Conservation (phyloP, 2,113 vertebrate genomes). For the Oostethus manadensis region DNA sequence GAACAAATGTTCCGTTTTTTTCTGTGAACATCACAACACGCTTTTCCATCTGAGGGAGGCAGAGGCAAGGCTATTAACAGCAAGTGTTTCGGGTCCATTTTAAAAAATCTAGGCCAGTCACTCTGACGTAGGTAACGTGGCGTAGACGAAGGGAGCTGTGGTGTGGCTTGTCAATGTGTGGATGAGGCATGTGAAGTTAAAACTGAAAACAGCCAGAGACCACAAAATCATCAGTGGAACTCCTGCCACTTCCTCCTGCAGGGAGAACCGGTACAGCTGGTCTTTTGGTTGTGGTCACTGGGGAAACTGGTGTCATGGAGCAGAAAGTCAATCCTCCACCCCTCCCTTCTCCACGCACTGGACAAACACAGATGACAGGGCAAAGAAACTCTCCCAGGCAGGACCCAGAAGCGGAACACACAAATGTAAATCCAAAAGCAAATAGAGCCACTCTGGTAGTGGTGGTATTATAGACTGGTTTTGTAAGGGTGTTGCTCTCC, state of each 20-base stretch:
- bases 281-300: conserved; percentile 23
- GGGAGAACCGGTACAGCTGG: conserved; percentile 19
- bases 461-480: conserved; percentile 12
- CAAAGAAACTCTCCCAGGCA: conserved; percentile 18
- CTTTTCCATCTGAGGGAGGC: conserved; percentile 40
- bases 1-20: conserved; percentile 5
- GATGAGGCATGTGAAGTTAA: too few relatives aligned
- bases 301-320: conserved; percentile 23
- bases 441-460: conserved; percentile 13
- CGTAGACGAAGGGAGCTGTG: conserved; percentile 24
- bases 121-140: conserved; percentile 26
- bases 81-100: conserved; percentile 54
- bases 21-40: conserved; percentile 35
- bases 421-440: conserved; percentile 27
- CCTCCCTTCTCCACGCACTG: background rate
- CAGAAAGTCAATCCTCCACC: background rate
- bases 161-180: conserved; percentile 5
- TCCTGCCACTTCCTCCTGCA: background rate
- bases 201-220: background rate
- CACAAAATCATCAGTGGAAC: background rate
- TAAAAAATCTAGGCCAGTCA: conserved; percentile 60
- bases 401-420: conserved; percentile 16
- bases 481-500: background rate
- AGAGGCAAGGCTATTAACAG: conserved; percentile 59
- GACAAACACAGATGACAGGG: conserved; percentile 30